Evolutionary conservation across 2,113 vertebrate genomes (phyloP).

Genomic region (Alaudala cheleensis): DNA sequence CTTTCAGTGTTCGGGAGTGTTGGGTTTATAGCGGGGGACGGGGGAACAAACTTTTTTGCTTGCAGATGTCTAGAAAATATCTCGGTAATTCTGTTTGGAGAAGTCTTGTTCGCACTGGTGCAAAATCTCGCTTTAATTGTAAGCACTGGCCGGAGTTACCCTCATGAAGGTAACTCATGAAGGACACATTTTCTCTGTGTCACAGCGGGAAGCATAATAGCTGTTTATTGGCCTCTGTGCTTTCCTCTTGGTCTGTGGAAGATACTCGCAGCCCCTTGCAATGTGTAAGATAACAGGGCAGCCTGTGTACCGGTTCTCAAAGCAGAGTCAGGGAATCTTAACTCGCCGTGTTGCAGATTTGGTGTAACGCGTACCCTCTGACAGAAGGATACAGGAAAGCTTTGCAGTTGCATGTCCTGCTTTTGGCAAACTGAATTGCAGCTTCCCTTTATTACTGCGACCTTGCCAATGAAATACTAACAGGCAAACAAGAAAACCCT

Average conservation of each 20-base stretch:
- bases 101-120: not conserved
- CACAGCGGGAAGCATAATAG: rapidly evolving
- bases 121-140: not conserved
- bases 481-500: not conserved
- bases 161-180: rapidly evolving
- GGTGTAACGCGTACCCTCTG: rapidly evolving
- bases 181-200: not conserved
- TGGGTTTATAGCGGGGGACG: rapidly evolving
- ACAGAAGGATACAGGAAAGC: not conserved
- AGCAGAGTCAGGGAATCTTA: no score
- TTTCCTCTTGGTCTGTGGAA: not conserved
- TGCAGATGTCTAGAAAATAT: rapidly evolving
- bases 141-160: not conserved
- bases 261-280: not conserved
- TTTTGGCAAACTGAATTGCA: not conserved
- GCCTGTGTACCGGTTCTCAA: rapidly evolving
- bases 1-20: rapidly evolving
- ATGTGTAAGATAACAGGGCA: not conserved
- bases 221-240: not conserved
- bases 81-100: not conserved
- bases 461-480: not conserved
- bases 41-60: not conserved
- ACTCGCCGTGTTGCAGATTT: not conserved
- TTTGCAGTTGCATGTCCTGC: not conserved
- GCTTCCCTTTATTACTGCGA: not conserved